These are phyloP conservation scores for Aphidius ervi DNA, from an alignment of 1,140 invertebrate species.

Conservation along the genomic window DNA sequence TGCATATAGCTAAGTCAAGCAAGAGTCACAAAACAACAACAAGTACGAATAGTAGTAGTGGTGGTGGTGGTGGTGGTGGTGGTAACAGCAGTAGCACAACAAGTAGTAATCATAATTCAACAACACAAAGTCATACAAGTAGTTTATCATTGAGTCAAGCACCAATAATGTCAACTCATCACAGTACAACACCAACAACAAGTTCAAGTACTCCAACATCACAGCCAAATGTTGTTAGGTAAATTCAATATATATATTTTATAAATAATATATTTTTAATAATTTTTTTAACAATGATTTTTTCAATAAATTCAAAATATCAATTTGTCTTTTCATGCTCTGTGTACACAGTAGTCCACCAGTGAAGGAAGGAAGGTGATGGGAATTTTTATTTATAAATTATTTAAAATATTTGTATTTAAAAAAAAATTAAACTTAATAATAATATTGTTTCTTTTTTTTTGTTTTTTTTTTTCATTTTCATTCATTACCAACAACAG, in stretches of 20 bases:
- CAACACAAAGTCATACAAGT: slow-evolving; percentile 34
- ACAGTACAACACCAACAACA: slow-evolving; percentile 41
- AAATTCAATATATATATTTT: slow-evolving; percentile 17
- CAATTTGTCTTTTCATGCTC: slow-evolving; percentile 15
- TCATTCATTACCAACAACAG: slow-evolving; percentile 7
- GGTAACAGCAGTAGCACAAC: slow-evolving; percentile 18
- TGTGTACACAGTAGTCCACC: slow-evolving; percentile 37
- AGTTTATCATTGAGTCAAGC: slow-evolving; percentile 34
- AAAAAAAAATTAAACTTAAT: neutral
- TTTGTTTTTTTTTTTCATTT: slow-evolving; percentile 5
- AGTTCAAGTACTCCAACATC: slow-evolving; percentile 39
- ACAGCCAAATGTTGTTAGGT: slow-evolving; percentile 51
- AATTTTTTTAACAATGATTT: neutral
- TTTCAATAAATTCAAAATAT: slow-evolving; percentile 12
- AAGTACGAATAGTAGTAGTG: slow-evolving; percentile 23
- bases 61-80: no score
- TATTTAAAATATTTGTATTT: neutral
- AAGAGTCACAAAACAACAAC: slow-evolving; percentile 50
- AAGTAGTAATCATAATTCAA: slow-evolving; percentile 31
- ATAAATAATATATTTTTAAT: no score
- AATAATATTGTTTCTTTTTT: slow-evolving; percentile 10
- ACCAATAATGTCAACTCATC: slow-evolving; percentile 44
- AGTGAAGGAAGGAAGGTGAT: slow-evolving; percentile 47
- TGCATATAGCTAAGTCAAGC: slow-evolving; percentile 47
- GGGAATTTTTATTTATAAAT: neutral